Evolutionary conservation across 2,113 vertebrate genomes (phyloP).

Genomic region (Saccopteryx leptura): DNA sequence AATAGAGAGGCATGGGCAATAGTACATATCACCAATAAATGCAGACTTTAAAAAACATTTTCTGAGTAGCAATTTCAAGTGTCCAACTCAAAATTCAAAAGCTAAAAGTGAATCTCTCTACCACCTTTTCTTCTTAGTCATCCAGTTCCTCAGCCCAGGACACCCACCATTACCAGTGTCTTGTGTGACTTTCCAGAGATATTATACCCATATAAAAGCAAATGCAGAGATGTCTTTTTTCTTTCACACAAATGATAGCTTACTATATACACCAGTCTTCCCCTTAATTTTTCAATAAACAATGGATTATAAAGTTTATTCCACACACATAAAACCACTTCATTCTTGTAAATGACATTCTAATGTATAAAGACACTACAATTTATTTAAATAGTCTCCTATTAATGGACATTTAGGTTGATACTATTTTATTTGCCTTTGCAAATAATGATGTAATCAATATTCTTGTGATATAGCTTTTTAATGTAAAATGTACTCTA

Average conservation of each 20-base stretch:
- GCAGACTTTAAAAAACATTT: background rate
- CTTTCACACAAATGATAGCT: background rate
- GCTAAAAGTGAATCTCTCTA: background rate
- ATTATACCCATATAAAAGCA: background rate
- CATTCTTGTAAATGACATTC: background rate
- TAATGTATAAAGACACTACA: background rate
- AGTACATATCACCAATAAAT: background rate
- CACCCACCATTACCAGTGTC: background rate
- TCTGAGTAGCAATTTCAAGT: background rate
- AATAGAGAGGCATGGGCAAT: background rate
- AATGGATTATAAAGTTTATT: slow-evolving; percentile 13
- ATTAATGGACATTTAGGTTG: background rate
- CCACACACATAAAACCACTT: background rate
- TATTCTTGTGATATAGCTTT: background rate
- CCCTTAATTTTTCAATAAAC: background rate
- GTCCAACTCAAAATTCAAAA: slow-evolving; percentile 59
- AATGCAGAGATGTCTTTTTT: background rate
- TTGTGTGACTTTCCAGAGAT: background rate
- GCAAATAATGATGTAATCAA: slow-evolving; percentile 7
- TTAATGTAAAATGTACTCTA: background rate
- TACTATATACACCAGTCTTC: background rate
- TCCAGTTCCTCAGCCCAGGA: background rate
- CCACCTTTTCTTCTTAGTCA: background rate
- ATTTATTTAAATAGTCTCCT: background rate
- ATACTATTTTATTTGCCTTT: slow-evolving; percentile 27